Percentiles rank a stretch among this genome's conserved stretches.
These are phyloP conservation scores for Manacus vitellinus DNA, from an alignment of 2,113 vertebrate genomes.

Conservation along the genomic window DNA sequence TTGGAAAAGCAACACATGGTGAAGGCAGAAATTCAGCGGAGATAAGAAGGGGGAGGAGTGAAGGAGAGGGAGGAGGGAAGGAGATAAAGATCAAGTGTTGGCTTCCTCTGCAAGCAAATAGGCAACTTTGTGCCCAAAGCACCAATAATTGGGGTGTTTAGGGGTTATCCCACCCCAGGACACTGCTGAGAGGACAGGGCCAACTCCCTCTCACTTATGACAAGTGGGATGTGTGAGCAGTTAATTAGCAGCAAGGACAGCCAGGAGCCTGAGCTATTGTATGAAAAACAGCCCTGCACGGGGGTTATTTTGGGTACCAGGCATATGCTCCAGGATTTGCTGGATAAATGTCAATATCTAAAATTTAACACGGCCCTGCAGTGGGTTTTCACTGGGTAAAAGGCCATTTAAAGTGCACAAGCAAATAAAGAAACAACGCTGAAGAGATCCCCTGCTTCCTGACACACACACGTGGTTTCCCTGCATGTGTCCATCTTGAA, in stretches of 20 bases:
- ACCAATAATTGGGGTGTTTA: neutral
- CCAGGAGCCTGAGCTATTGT: conserved; percentile 43
- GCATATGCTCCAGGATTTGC: conserved; percentile 69
- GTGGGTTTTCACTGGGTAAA: neutral
- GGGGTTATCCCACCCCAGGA: neutral
- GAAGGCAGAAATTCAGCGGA: neutral
- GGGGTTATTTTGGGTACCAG: conserved; percentile 74
- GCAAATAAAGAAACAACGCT: neutral
- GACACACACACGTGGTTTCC: neutral
- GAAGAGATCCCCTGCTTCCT: neutral
- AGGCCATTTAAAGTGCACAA: neutral
- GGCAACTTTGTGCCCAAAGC: neutral
- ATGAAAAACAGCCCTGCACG: conserved; percentile 46
- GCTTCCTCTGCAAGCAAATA: neutral
- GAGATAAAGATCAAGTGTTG: conserved; percentile 22
- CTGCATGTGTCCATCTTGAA: neutral
- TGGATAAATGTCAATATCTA: conserved; percentile 67
- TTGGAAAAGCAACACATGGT: neutral
- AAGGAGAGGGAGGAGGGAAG: neutral
- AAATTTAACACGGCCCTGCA: conserved; percentile 52
- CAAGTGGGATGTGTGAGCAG: neutral
- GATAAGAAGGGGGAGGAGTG: neutral
- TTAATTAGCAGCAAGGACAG: neutral
- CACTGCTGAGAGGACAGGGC: neutral
- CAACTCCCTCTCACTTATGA: neutral